Base-by-base conservation (phyloP, 2,113 vertebrate genomes). In the Macrotus californicus region DNA sequence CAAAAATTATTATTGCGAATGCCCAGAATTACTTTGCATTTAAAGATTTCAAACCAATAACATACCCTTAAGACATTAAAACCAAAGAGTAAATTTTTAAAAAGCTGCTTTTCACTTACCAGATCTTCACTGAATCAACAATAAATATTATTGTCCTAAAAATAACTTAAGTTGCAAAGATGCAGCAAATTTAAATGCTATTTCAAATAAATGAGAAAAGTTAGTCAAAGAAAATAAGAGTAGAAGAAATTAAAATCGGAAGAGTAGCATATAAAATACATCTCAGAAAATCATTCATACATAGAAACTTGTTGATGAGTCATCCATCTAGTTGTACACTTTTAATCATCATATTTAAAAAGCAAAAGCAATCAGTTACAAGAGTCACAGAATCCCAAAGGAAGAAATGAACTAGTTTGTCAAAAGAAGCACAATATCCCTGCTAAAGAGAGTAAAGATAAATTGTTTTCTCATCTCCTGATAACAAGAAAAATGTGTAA, bases 141-240 rank as follows among this genome's bases (percentile, higher is more conserved):
- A 31, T 80, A 75, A 70, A 73, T 72, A 89, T 39, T n/a, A 70
- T 43, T 36, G 4, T 13, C 61, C 31, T 12, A 29, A 72, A 85
- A 89, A 22, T 80, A 9, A 50, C 15, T 54, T 64, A 70, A 16
- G 22, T 59, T 95, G 59, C 4, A 82, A 81, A 77, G 36, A 50
- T 5, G 5, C 16, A 66, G 2, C 9, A 75, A 70, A 48, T 19
- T 81, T 75, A 81, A 52, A 84, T 46, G 86, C 18, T 69, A 10
- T 31, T 69, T 86, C 54, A 84, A 75, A 73, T 87, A 92, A 87
- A 87, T n/a, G 52, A 93, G 36, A 48, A 92, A 87, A 72, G 24
- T 54, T 41, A 41, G 34, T 85, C 12, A 61, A 91, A 59, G 19
- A n/a, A 87, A 85, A 66, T 39, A 89, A 8, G 13, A 46, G 18